Evolutionary conservation across 2,888 invertebrate species (phyloP).

Genomic region (Hydriomena furcata): DNA sequence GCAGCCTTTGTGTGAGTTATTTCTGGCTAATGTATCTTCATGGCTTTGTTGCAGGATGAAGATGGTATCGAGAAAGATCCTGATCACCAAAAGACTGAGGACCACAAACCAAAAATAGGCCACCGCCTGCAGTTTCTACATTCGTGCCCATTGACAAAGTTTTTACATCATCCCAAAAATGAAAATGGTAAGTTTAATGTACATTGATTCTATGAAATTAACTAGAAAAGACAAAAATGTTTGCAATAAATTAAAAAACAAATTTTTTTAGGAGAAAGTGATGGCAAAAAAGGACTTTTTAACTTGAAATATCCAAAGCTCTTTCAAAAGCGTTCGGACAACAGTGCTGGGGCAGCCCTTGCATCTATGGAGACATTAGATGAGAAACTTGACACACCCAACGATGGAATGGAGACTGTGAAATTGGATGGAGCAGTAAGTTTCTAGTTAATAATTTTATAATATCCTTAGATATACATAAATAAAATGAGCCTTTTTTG

Average conservation of each 20-base stretch:
- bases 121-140: constrained; percentile 69
- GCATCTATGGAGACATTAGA: constrained; percentile 93
- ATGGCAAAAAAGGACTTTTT: constrained; percentile 48
- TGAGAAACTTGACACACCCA: constrained; percentile 87
- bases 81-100: constrained; percentile 67
- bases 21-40: too few species aligned
- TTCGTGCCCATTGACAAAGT: constrained; percentile 68
- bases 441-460: neutral
- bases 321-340: constrained; percentile 81
- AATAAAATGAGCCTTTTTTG: too few species aligned
- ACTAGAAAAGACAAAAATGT: too few species aligned
- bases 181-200: constrained; percentile 52
- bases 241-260: too few species aligned
- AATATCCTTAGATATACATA: too few species aligned
- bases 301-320: constrained; percentile 76
- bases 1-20: too few species aligned
- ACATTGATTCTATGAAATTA: too few species aligned
- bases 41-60: constrained; percentile 56
- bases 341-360: constrained; percentile 86
- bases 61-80: constrained; percentile 69
- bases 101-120: constrained; percentile 59
- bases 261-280: constrained; percentile 50
- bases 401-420: constrained; percentile 89
- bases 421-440: constrained; percentile 84
- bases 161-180: constrained; percentile 62